phyloP scores from a whole-genome alignment of 53 echinoderm and acorn worm genomes.

The Mesocentrotus franciscanus region DNA sequence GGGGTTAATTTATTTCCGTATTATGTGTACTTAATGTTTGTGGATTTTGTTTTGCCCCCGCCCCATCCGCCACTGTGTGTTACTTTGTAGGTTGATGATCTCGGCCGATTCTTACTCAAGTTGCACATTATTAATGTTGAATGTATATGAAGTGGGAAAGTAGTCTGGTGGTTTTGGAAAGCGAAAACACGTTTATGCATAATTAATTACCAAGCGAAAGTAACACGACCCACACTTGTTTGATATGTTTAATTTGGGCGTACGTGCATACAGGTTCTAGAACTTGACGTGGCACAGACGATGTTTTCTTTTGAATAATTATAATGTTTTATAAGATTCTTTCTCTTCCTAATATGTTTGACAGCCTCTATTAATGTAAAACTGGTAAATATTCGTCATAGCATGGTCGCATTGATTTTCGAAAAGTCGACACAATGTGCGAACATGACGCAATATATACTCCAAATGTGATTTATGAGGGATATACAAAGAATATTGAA shows the following conservation, averaged over 20 bases:
- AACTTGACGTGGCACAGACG: neutral
- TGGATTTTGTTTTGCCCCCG: no score
- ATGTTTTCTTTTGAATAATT: neutral
- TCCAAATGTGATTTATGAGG: no score
- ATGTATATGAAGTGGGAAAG: neutral
- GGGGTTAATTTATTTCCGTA: no score
- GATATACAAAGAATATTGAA: no score
- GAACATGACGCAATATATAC: no score
- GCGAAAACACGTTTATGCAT: neutral
- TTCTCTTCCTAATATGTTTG: neutral
- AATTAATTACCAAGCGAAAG: constrained; percentile 40
- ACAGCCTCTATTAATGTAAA: neutral
- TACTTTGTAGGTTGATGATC: no score
- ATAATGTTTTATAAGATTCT: neutral
- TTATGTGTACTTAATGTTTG: no score
- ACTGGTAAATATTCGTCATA: no score
- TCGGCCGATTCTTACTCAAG: neutral
- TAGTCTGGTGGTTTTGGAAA: neutral
- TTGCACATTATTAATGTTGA: neutral
- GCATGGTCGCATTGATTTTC: no score
- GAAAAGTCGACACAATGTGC: no score
- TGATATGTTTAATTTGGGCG: neutral
- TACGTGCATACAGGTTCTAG: neutral
- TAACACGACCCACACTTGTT: neutral
- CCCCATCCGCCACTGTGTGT: no score